Evolutionary conservation across 92 coral and sea anemone species (phyloP).

Genomic region (Parazoanthus atlanticus): DNA sequence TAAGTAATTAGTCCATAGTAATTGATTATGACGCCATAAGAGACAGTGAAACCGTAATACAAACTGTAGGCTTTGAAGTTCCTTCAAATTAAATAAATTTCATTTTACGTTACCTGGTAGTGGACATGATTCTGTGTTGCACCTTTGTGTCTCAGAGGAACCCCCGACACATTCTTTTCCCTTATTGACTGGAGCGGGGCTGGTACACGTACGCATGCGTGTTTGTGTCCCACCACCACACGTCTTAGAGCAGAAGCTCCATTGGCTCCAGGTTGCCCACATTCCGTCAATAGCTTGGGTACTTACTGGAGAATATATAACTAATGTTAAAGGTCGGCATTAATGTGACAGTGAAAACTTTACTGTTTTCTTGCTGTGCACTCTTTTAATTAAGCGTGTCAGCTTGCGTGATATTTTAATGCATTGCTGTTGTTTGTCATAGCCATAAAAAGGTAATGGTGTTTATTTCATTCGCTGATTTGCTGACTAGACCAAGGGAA

Average conservation of each 20-base stretch:
- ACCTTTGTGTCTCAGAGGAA: background rate
- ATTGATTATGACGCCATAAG: no score
- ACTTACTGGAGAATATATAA: background rate
- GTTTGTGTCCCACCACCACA: conserved; percentile 22
- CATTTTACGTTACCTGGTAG: background rate
- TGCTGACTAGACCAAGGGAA: no score
- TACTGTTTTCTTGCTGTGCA: background rate
- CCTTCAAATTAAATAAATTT: background rate
- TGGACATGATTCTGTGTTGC: background rate
- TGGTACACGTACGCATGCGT: conserved; percentile 9
- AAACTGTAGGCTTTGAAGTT: no score
- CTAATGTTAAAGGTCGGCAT: background rate
- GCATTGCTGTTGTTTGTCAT: no score
- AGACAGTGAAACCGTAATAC: background rate
- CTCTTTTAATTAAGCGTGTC: no score
- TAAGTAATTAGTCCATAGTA: no score
- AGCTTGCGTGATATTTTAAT: no score
- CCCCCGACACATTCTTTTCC: conserved; percentile 4
- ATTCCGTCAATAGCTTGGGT: background rate
- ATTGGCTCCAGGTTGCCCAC: background rate
- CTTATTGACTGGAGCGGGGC: conserved; percentile 1
- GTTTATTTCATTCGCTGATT: no score
- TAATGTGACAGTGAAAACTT: no score
- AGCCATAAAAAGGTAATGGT: no score
- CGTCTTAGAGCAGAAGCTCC: background rate